These are phyloP conservation scores for Pachyuromys duprasi DNA, from an alignment of 2,797 vertebrate genomes.

Conservation along the genomic window DNA sequence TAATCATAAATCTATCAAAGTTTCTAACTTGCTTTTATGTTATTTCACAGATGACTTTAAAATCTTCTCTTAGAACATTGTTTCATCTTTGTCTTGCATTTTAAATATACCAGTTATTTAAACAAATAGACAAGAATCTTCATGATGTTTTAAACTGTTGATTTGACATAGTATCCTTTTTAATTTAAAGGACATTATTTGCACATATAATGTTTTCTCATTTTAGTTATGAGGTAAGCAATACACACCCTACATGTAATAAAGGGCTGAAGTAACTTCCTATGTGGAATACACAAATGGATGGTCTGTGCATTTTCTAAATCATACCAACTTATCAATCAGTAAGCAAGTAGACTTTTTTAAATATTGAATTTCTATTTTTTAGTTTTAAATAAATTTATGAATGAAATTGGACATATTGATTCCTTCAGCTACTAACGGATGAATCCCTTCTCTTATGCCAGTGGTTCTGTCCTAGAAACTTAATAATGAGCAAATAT, in stretches of 20 bases:
- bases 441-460: background rate
- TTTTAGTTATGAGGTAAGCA: conserved; percentile 16
- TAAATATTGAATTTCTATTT: background rate
- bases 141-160: background rate
- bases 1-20: conserved; percentile 51
- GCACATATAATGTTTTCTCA: background rate
- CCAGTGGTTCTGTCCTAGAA: background rate
- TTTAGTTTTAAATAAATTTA: background rate
- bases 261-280: background rate
- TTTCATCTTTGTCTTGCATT: background rate
- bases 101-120: conserved; percentile 51
- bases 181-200: background rate
- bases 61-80: background rate
- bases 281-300: background rate
- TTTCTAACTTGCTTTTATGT: conserved; percentile 17
- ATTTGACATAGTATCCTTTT: background rate
- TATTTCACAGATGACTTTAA: conserved; percentile 63
- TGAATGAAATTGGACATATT: background rate
- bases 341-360: background rate
- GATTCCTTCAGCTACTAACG: background rate
- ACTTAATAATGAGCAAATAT: background rate
- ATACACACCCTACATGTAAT: background rate
- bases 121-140: background rate
- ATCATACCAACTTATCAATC: background rate
- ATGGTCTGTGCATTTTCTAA: background rate